Conservation (phyloP, 2,113 vertebrate genomes). For the Neomonachus schauinslandi region DNA sequence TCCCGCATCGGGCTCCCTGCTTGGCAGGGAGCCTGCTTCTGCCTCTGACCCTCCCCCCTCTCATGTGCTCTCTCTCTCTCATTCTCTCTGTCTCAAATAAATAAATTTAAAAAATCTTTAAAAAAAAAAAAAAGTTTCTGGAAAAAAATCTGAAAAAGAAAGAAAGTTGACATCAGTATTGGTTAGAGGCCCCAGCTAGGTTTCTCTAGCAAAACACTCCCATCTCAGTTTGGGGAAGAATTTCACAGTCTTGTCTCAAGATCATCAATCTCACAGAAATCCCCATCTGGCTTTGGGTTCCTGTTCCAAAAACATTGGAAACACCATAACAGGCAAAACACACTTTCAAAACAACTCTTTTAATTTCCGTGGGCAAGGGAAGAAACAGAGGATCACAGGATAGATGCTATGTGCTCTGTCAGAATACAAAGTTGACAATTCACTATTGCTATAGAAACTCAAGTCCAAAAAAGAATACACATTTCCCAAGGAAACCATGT, state of each 20-base stretch:
- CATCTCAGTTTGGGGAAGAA: slow-evolving; percentile 50
- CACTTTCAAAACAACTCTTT: slow-evolving; percentile 53
- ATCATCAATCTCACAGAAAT: slow-evolving; percentile 60
- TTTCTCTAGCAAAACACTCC: slow-evolving; percentile 40
- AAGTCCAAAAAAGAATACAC: slow-evolving; percentile 29
- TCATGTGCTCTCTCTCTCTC: too few relatives aligned
- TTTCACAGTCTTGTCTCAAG: slow-evolving; percentile 59
- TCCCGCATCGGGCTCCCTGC: too few relatives aligned
- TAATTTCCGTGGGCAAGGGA: neutral
- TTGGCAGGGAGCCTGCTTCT: too few relatives aligned
- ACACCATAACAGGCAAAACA: slow-evolving; percentile 53
- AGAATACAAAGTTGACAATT: slow-evolving; percentile 41
- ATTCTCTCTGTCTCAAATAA: too few relatives aligned
- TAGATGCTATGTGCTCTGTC: neutral
- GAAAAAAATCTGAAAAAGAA: neutral
- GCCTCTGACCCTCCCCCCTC: too few relatives aligned
- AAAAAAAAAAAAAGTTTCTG: neutral
- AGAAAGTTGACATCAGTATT: neutral
- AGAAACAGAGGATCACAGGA: neutral
- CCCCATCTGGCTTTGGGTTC: slow-evolving; percentile 48
- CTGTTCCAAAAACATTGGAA: slow-evolving; percentile 62
- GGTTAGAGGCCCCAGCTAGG: neutral
- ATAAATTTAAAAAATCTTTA: too few relatives aligned
- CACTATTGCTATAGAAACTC: slow-evolving; percentile 36
- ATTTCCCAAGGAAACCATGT: neutral